Evolutionary conservation across 2,888 invertebrate genomes (phyloP).

Genomic region (Endotricha flammealis): DNA sequence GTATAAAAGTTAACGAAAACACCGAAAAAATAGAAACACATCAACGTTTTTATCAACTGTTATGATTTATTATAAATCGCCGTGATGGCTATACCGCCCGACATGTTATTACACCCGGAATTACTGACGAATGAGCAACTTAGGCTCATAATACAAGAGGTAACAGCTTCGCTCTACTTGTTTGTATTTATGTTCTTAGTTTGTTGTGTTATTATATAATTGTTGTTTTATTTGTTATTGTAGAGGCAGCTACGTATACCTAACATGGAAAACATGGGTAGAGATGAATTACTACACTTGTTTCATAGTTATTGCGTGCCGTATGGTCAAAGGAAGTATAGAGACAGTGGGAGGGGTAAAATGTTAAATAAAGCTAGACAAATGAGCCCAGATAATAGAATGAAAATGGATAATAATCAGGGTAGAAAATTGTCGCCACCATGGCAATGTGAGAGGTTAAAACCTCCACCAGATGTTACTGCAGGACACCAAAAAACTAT

Average conservation of each 20-base stretch:
- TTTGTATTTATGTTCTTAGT: not conserved
- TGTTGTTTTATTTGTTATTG: conserved; percentile 27
- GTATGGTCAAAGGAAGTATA: conserved; percentile 61
- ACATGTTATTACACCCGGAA: conserved; percentile 68
- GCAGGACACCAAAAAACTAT: conserved; percentile 61
- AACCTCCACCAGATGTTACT: conserved; percentile 55
- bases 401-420: conserved; percentile 22
- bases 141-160: conserved; percentile 57
- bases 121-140: conserved; percentile 60
- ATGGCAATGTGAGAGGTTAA: conserved; percentile 38
- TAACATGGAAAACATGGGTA: conserved; percentile 42
- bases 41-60: too few relatives aligned
- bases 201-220: conserved; percentile 12
- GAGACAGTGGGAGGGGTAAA: conserved; percentile 61
- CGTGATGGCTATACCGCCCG: conserved; percentile 53
- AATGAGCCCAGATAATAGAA: conserved; percentile 41
- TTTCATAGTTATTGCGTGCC: conserved; percentile 69
- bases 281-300: conserved; percentile 56
- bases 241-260: conserved; percentile 58
- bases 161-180: conserved; percentile 22
- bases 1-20: conserved; percentile 1
- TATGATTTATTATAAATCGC: conserved; percentile 17
- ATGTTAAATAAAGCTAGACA: conserved; percentile 52
- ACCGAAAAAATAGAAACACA: too few relatives aligned
- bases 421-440: conserved; percentile 27